Base-by-base conservation (phyloP, 1,140 invertebrate species). In the Orchestia grillus region DNA sequence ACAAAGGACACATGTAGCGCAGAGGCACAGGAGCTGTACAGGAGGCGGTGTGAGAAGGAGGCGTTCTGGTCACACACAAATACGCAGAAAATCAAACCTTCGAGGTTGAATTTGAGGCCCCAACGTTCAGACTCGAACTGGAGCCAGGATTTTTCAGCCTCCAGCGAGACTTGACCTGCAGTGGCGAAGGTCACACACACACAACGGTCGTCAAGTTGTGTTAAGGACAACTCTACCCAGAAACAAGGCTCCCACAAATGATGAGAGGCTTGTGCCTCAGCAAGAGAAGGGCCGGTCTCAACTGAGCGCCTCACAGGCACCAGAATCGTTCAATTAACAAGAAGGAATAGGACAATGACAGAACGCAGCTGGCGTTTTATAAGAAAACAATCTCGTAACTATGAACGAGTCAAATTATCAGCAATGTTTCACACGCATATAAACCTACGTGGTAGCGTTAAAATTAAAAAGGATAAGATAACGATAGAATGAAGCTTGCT, bases 131-230 rank as follows among this genome's bases (percentile, higher is more conserved):
- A 98, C 97, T 99, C 98, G 97, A 98, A 99, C 97, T 98, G 98
- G 97, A 99, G 98, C 98, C 98, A 99, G 96, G 98, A 98, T 97
- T 98, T 98, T 97, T 99, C 98, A 96, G 98, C 98, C 97, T 99
- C 98, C 97, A 99, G 97, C 95, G 98, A 98, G 97, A 98, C 98
- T 98, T 99, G 98, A 97, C 98, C 98, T 99, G 98, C 96, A 96
- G 96, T 94, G 11, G 44, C 88, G 41, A 11, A 77, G 62, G 11
- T 77, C 62, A 77, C 62, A 77, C 62, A 53, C 47, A n/a, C n/a
- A 77, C 62, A 91, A 44, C 95, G 92, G 90, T 96, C 87, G 96
- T 77, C 95, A 95, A 96, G 92, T 57, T 96, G 94, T 91, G 62
- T 95, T 92, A 96, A 96, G 91, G 96, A 96, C 77, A 95, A 57